Evolutionary conservation across 2,797 vertebrate genomes (phyloP).

Genomic region (Helostoma temminkii): DNA sequence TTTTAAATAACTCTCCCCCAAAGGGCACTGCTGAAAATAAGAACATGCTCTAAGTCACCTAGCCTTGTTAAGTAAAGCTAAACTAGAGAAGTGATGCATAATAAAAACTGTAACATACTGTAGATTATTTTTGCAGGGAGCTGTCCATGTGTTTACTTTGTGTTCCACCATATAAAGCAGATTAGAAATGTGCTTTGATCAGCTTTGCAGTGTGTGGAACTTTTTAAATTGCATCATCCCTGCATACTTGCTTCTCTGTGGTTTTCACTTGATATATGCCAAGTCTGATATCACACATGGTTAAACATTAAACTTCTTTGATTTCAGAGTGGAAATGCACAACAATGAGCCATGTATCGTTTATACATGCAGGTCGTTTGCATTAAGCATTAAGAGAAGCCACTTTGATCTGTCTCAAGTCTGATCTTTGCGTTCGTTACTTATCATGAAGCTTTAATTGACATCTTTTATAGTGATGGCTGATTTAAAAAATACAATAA

Average conservation of each 20-base stretch:
- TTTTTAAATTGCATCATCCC: slow-evolving; percentile 62
- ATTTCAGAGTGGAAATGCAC: slow-evolving; percentile 59
- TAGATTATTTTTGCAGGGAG: slow-evolving; percentile 6
- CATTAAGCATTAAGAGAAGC: slow-evolving; percentile 21
- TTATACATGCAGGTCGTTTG: slow-evolving; percentile 47
- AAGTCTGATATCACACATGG: slow-evolving; percentile 68
- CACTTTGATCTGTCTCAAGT: slow-evolving; percentile 33
- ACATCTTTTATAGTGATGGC: not conserved
- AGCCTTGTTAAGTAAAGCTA: slow-evolving; percentile 22
- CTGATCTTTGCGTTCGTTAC: too few relatives aligned
- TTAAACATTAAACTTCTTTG: slow-evolving; percentile 60
- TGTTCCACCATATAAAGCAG: slow-evolving; percentile 36
- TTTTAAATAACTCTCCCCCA: not conserved
- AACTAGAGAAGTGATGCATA: slow-evolving; percentile 9
- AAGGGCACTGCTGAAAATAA: not conserved
- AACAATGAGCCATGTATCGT: slow-evolving; percentile 52
- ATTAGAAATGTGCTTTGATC: slow-evolving; percentile 70
- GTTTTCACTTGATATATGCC: slow-evolving; percentile 54
- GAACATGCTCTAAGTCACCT: slow-evolving; percentile 7
- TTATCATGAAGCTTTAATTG: too few relatives aligned
- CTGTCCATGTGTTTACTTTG: slow-evolving; percentile 45
- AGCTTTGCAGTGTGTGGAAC: slow-evolving; percentile 55
- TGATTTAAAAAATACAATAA: not conserved
- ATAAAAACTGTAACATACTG: slow-evolving; percentile 15
- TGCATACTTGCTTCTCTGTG: slow-evolving; percentile 45